These are phyloP conservation scores for Drosophila melanocephala DNA, from an alignment of 2,888 invertebrate species.

Conservation along the genomic window DNA sequence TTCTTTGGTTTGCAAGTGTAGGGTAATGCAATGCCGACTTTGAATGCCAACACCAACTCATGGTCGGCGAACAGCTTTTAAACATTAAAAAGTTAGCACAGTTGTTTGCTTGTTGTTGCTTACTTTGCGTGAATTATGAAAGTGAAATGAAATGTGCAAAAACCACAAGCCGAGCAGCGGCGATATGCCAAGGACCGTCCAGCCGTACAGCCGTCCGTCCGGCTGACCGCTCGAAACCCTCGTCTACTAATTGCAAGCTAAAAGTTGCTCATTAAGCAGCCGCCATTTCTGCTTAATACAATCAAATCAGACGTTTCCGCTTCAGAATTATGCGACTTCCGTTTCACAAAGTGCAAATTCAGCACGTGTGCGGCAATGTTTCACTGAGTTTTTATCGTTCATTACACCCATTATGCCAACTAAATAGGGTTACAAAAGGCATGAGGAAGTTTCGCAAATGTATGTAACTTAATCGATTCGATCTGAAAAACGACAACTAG, in stretches of 20 bases:
- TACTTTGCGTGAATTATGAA: slow-evolving; percentile 54
- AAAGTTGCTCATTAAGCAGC: slow-evolving; percentile 71
- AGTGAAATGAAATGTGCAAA: slow-evolving; percentile 56
- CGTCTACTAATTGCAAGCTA: slow-evolving; percentile 68
- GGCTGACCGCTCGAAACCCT: slow-evolving; percentile 12
- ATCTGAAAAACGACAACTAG: not conserved
- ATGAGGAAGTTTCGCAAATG: not conserved
- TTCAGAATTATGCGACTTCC: slow-evolving; percentile 71
- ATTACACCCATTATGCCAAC: not conserved
- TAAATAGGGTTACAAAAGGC: not conserved
- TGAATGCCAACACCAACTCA: not conserved
- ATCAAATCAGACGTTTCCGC: slow-evolving; percentile 74
- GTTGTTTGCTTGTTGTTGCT: slow-evolving; percentile 29
- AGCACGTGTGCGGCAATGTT: slow-evolving; percentile 44
- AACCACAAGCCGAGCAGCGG: slow-evolving; percentile 38
- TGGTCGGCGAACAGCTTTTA: slow-evolving; percentile 32
- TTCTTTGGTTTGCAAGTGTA: not conserved
- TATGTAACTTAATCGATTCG: not conserved
- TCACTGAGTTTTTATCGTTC: slow-evolving; percentile 16
- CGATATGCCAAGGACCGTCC: slow-evolving; percentile 21
- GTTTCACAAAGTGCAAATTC: slow-evolving; percentile 52
- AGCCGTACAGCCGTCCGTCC: not conserved
- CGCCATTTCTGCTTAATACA: slow-evolving; percentile 60
- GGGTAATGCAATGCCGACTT: slow-evolving; percentile 28
- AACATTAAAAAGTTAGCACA: slow-evolving; percentile 70